These are phyloP conservation scores for Altica lythri DNA, from an alignment of 2,888 invertebrate genomes.

Conservation along the genomic window DNA sequence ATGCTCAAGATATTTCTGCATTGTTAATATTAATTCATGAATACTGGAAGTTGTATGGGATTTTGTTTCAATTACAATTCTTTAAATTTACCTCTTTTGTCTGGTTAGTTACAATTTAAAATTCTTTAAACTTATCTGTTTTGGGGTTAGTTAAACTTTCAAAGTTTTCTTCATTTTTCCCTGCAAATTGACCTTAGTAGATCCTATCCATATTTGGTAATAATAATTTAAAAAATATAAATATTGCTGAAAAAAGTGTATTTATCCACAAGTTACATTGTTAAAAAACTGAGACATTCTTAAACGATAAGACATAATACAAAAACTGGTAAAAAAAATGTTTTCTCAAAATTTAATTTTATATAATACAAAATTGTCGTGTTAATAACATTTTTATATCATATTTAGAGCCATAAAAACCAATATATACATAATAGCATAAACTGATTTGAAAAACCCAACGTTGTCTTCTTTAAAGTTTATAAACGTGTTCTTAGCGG, in stretches of 20 bases:
- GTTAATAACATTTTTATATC: constrained; percentile 39
- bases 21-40: no score
- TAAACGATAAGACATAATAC: constrained; percentile 1
- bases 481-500: background rate
- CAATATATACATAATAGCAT: constrained; percentile 43
- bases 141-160: no score
- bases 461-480: constrained; percentile 25
- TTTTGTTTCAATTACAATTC: no score
- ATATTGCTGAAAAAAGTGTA: background rate
- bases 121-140: no score
- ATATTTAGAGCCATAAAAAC: constrained; percentile 45
- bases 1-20: no score
- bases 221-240: no score
- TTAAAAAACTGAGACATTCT: constrained; percentile 5
- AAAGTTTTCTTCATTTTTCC: no score
- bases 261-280: background rate
- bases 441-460: constrained; percentile 40
- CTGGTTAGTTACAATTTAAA: no score
- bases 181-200: no score
- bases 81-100: no score
- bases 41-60: no score
- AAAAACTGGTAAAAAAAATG: background rate
- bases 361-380: constrained; percentile 4
- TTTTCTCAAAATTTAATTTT: constrained; percentile 4
- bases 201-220: no score